Evolutionary conservation across 2,797 vertebrate genomes (phyloP).

Genomic region (Hipposideros larvatus): DNA sequence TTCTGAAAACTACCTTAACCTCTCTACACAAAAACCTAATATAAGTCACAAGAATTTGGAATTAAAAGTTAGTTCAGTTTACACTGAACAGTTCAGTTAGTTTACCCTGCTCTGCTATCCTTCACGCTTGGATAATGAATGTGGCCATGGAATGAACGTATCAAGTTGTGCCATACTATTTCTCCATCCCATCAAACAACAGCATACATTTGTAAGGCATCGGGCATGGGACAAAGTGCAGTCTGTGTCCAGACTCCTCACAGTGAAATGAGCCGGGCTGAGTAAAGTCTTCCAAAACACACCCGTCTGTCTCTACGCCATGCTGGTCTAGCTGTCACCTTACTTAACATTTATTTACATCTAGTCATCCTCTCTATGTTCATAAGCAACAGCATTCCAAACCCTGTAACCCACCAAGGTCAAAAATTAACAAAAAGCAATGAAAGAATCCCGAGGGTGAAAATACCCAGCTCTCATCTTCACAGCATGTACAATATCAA

Average conservation of each 20-base stretch:
- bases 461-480: slow-evolving; percentile 26
- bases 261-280: not conserved
- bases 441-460: slow-evolving; percentile 52
- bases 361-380: not conserved
- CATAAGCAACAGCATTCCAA: not conserved
- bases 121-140: not conserved
- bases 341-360: not conserved
- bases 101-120: not conserved
- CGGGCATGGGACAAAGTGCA: not conserved
- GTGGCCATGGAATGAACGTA: not conserved
- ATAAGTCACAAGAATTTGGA: not conserved
- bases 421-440: slow-evolving; percentile 52
- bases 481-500: not conserved
- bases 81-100: not conserved
- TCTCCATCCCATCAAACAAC: not conserved
- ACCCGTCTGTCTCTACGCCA: not conserved
- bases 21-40: not conserved
- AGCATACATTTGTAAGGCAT: not conserved
- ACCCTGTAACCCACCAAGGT: not conserved
- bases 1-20: slow-evolving; percentile 4
- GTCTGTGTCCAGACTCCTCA: not conserved
- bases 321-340: not conserved
- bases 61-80: slow-evolving; percentile 21
- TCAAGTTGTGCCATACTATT: not conserved
- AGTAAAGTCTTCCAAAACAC: not conserved